Evolutionary conservation across 1,140 invertebrate genomes (phyloP).

Genomic region (Macrobrachium rosenbergii): DNA sequence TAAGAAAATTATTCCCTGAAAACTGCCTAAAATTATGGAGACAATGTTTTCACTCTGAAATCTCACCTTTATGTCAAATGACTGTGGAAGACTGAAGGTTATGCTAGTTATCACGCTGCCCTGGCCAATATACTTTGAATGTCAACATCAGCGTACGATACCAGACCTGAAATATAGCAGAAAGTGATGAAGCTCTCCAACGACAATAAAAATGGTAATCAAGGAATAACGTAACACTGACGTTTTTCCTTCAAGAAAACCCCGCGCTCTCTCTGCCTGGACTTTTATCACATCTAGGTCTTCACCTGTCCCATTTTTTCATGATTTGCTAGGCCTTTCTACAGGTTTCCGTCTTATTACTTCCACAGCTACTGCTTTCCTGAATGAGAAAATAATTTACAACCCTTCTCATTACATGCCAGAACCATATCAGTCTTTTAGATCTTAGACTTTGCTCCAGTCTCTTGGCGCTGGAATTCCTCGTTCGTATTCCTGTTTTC

Average conservation of each 20-base stretch:
- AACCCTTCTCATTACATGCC: too few species aligned
- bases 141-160: conserved; percentile 56
- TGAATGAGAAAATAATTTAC: too few species aligned
- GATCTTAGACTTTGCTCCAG: too few species aligned
- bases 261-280: background rate
- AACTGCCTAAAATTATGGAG: background rate
- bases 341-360: too few species aligned
- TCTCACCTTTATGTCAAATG: background rate
- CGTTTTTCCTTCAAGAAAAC: background rate
- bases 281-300: too few species aligned
- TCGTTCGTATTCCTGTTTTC: too few species aligned
- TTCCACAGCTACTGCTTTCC: too few species aligned
- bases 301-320: too few species aligned
- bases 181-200: background rate
- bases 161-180: conserved; percentile 25
- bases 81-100: background rate
- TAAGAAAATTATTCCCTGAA: too few species aligned
- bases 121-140: conserved; percentile 51
- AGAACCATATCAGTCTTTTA: too few species aligned
- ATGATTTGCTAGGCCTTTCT: too few species aligned
- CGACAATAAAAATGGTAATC: background rate
- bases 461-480: too few species aligned
- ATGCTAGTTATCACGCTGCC: conserved; percentile 21
- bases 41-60: background rate
- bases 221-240: background rate